Evolutionary conservation across 2,888 invertebrate genomes (phyloP).

Genomic region (Spatulosminthurus flaviceps): DNA sequence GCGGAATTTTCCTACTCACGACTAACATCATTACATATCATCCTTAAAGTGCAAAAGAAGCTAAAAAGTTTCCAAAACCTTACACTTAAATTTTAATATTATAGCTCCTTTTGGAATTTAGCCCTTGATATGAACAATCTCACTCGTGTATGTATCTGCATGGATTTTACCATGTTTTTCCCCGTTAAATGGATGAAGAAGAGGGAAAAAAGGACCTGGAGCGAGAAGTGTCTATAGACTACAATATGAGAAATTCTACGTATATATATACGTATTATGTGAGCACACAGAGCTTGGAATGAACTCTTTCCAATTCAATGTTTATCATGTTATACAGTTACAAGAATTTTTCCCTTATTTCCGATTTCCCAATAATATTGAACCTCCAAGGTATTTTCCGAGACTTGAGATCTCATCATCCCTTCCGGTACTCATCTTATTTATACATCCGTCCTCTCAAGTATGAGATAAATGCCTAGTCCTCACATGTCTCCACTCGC

Average conservation of each 20-base stretch:
- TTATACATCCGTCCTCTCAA: constrained; percentile 48
- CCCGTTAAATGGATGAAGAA: constrained; percentile 7
- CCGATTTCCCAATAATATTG: constrained; percentile 55
- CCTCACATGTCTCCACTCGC: neutral
- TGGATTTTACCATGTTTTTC: too few relatives aligned
- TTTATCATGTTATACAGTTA: constrained; percentile 52
- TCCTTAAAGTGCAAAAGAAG: too few relatives aligned
- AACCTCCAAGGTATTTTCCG: constrained; percentile 52
- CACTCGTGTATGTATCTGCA: too few relatives aligned
- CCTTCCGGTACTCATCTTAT: constrained; percentile 53
- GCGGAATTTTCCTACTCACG: too few relatives aligned
- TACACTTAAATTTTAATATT: too few relatives aligned
- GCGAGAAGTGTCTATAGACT: neutral
- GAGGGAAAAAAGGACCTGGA: constrained; percentile 18
- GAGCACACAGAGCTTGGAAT: neutral
- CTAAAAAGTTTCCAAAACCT: too few relatives aligned
- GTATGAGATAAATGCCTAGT: neutral
- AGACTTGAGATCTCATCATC: constrained; percentile 47
- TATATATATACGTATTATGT: too few relatives aligned
- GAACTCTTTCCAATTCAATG: constrained; percentile 52
- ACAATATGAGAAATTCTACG: too few relatives aligned
- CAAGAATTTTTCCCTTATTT: constrained; percentile 55
- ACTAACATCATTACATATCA: too few relatives aligned
- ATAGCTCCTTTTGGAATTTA: too few relatives aligned
- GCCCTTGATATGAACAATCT: too few relatives aligned